These are phyloP conservation scores for Zaprionus africanus DNA, from an alignment of 1,140 invertebrate genomes.

Conservation along the genomic window DNA sequence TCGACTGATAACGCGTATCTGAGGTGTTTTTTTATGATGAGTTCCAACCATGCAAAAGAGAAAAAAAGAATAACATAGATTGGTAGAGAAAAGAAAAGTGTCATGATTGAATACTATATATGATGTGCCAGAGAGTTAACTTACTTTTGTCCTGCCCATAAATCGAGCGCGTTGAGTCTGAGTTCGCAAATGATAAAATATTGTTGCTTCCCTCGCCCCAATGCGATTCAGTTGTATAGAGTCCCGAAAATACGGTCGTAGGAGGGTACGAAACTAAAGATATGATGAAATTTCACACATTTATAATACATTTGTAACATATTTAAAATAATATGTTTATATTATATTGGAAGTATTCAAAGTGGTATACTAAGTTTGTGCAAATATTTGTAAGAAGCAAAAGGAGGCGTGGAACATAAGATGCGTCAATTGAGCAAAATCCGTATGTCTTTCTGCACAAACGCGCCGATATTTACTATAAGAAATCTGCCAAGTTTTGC, in stretches of 20 bases:
- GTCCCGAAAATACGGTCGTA: slow-evolving; percentile 64
- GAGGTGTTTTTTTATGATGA: slow-evolving; percentile 23
- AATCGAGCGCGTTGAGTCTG: slow-evolving; percentile 61
- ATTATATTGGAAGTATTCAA: no score
- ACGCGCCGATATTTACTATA: no score
- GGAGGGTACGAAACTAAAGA: slow-evolving; percentile 76
- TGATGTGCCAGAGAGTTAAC: slow-evolving; percentile 12
- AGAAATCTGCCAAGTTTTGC: no score
- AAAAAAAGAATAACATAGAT: slow-evolving; percentile 53
- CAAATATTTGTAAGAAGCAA: no score
- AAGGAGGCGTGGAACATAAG: no score
- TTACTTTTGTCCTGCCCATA: slow-evolving; percentile 77
- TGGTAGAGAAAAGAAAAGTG: slow-evolving; percentile 22
- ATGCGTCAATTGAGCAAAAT: no score
- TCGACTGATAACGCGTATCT: slow-evolving; percentile 88
- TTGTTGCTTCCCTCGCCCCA: slow-evolving; percentile 61
- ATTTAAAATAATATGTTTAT: no score
- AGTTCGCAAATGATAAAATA: slow-evolving; percentile 51
- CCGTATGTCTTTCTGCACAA: no score
- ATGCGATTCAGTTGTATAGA: slow-evolving; percentile 69
- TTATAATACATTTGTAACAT: background rate
- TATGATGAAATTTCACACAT: background rate
- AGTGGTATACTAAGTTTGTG: no score
- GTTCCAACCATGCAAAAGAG: slow-evolving; percentile 44
- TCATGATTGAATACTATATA: background rate